Evolutionary conservation across 2,797 vertebrate species (phyloP).

Genomic region (Scolopax bukidnonensis): DNA sequence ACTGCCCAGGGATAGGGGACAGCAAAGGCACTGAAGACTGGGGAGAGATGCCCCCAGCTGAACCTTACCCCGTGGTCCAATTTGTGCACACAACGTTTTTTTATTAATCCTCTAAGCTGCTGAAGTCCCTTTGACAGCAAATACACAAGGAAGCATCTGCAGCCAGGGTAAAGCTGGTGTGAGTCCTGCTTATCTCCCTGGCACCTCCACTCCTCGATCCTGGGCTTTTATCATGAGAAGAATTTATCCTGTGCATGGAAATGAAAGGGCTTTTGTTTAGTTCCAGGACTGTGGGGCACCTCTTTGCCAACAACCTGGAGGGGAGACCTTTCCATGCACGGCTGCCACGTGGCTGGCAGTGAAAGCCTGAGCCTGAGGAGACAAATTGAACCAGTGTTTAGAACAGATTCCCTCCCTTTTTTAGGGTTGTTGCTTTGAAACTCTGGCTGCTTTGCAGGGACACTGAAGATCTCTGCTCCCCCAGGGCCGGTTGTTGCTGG

Average conservation of each 20-base stretch:
- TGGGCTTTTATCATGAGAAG: neutral
- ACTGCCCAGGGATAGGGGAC: neutral
- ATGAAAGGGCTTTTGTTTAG: constrained; percentile 22
- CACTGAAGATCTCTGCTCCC: neutral
- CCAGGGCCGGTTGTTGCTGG: neutral
- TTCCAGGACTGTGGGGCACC: neutral
- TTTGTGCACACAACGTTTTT: neutral
- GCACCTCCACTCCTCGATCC: neutral
- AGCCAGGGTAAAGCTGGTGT: neutral
- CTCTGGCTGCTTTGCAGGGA: neutral
- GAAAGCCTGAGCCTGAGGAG: neutral
- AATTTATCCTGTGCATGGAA: neutral
- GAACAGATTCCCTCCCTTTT: neutral
- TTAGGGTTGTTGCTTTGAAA: neutral
- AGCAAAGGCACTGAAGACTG: neutral
- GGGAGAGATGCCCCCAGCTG: neutral
- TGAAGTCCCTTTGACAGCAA: neutral
- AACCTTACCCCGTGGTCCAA: neutral
- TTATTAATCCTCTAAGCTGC: neutral
- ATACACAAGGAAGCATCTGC: neutral
- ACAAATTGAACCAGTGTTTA: neutral
- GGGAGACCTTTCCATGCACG: neutral
- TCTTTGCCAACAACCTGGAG: neutral
- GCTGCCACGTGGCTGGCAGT: neutral
- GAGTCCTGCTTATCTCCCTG: neutral